Conservation (phyloP, 1,140 invertebrate genomes). For the Diachasmimorpha longicaudata region DNA sequence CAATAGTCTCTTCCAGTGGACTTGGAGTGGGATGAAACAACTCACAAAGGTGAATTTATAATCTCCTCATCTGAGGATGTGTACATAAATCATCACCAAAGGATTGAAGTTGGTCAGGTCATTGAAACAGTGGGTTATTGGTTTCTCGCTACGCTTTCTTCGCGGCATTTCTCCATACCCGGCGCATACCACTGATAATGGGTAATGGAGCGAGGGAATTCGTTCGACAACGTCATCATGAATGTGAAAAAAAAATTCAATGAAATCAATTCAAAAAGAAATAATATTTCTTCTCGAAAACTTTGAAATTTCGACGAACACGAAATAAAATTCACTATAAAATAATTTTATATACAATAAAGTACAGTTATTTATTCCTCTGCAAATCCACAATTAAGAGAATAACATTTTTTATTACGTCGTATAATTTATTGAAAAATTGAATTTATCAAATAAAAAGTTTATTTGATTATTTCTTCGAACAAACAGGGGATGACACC, state of each 20-base stretch:
- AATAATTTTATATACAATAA: no score
- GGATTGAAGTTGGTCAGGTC: constrained; percentile 30
- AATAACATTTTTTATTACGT: no score
- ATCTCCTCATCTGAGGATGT: neutral
- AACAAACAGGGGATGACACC: neutral
- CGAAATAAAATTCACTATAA: no score
- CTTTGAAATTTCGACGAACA: no score
- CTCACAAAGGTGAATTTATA: neutral
- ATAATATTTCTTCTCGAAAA: no score
- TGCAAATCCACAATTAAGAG: no score
- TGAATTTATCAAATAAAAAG: neutral
- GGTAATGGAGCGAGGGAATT: neutral
- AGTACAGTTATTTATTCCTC: no score
- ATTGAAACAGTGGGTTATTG: constrained; percentile 38
- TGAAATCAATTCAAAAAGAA: no score
- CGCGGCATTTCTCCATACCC: constrained; percentile 40
- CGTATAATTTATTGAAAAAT: no score
- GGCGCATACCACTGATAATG: neutral
- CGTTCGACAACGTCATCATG: neutral
- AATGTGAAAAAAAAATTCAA: no score
- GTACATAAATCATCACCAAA: neutral
- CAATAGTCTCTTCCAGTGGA: no score
- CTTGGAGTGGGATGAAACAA: neutral
- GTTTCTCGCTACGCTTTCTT: constrained; percentile 52
- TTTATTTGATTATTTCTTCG: constrained; percentile 27